Evolutionary conservation across 2,888 invertebrate genomes (phyloP), one percentile per base, ranked within the genome.

Genomic region (Alviniconcha strummeri): DNA sequence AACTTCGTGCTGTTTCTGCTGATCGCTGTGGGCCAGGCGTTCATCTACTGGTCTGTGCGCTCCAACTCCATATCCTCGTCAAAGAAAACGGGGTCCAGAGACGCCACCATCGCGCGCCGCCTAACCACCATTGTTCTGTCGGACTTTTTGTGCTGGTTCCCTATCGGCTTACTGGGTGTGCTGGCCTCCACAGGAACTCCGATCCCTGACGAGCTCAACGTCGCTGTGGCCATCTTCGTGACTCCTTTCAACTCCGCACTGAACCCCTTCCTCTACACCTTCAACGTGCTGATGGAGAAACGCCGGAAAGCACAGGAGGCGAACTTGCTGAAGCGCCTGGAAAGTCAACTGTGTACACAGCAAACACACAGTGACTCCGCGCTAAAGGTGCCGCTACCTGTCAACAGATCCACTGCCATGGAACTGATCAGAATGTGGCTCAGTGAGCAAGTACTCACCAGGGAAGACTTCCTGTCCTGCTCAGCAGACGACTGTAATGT

Each of bases 1-100:
- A 78, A 78, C 15, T 36, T 78, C 4, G 64, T 78, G 7, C 64
- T 78, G 15, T 78, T 78, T 19, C 64, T 60, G 13, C 57, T 60
- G 36, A 78, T 78, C 11, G 60, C 78, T 64, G 36, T 64, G 7
- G 78, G 78, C 78, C 78, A 78, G 52, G 78, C 64, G 19, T n/a
- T 64, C 13, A 52, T 78, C 36, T 78, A 78, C 64, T 78, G 78
- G 78, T n/a, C 78, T 5, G 15, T 78, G 17, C n/a, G 15, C 36
- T 5, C 60, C 5, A 78, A 78, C 52, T 57, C 60, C 13, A 64
- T 78, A 60, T 2, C 9, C 69, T n/a, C 17, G 6, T n/a, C 69
- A 6, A n/a, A 13, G 6, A n/a, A 7, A 13, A 15, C 1, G n/a
- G 6, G 6, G n/a, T n/a, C 69, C 13, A 4, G 17, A n/a, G 69